These are phyloP conservation scores for Agonopterix alstromeriana DNA, from an alignment of 2,888 invertebrate genomes.

Conservation along the genomic window DNA sequence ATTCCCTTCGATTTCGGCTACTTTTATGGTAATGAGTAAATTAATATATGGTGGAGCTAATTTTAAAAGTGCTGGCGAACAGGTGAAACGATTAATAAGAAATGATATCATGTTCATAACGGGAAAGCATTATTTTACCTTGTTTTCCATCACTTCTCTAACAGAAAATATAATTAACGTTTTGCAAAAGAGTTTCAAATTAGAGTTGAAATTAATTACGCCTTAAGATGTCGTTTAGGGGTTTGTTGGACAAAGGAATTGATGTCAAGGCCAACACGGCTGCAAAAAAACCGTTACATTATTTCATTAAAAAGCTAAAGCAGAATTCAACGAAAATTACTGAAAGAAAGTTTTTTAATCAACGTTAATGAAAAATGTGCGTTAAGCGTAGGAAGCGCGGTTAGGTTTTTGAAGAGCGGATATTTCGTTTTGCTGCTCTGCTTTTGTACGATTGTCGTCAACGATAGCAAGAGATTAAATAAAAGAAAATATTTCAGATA, in stretches of 20 bases:
- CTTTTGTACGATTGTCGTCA: conserved; percentile 3
- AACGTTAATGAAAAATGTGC: conserved; percentile 46
- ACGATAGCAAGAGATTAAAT: neutral
- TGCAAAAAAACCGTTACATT: conserved; percentile 17
- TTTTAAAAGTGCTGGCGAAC: no score
- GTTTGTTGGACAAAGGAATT: neutral
- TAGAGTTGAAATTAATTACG: neutral
- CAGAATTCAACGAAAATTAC: conserved; percentile 28
- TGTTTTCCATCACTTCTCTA: no score
- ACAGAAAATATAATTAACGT: no score
- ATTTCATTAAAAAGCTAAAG: conserved; percentile 30
- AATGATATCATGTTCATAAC: no score
- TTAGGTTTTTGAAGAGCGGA: conserved; percentile 10
- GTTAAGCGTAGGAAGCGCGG: conserved; percentile 10
- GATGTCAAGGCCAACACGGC: neutral
- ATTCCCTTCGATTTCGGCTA: no score
- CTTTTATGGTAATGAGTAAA: no score
- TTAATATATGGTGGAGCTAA: no score
- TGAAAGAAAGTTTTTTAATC: conserved; percentile 49
- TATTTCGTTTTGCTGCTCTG: neutral
- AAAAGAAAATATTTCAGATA: no score
- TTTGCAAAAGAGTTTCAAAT: neutral
- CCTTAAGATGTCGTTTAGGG: no score
- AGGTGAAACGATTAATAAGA: no score
- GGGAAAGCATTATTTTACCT: no score